Conservation (phyloP, 2,888 invertebrate genomes). For the Escarpia spicata region DNA sequence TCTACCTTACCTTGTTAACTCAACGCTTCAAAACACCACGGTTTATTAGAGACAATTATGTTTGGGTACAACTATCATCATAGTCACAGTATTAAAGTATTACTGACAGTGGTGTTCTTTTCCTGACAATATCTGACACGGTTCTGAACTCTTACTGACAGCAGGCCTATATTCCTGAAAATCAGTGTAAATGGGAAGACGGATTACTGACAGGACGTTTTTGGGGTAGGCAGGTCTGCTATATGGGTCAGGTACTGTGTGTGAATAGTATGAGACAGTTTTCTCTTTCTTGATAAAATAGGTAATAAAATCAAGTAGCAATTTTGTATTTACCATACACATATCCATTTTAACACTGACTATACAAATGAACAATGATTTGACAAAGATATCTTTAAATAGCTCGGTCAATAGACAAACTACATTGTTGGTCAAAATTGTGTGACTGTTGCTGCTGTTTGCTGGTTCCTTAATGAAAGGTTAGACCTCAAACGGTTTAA, state of each 20-base stretch:
- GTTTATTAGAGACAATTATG: no score
- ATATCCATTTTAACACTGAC: background rate
- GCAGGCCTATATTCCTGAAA: no score
- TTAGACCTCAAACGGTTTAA: slow-evolving; percentile 79
- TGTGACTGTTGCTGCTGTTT: background rate
- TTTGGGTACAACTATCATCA: no score
- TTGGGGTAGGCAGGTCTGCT: background rate
- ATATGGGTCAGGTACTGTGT: background rate
- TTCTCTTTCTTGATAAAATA: background rate
- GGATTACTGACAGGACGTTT: no score
- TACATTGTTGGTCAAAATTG: background rate
- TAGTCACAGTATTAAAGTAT: no score
- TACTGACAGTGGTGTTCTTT: no score
- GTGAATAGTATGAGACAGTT: background rate
- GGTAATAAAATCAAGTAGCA: no score
- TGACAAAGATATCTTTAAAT: background rate
- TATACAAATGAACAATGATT: background rate
- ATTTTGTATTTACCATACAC: background rate
- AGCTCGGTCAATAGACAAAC: background rate
- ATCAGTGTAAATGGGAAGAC: no score
- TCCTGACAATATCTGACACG: no score
- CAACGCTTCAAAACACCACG: no score
- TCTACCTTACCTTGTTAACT: no score
- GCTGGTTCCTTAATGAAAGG: background rate
- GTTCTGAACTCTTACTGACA: no score